Evolutionary conservation across 2,888 invertebrate genomes (phyloP).

Genomic region (Ormyrus labotus): DNA sequence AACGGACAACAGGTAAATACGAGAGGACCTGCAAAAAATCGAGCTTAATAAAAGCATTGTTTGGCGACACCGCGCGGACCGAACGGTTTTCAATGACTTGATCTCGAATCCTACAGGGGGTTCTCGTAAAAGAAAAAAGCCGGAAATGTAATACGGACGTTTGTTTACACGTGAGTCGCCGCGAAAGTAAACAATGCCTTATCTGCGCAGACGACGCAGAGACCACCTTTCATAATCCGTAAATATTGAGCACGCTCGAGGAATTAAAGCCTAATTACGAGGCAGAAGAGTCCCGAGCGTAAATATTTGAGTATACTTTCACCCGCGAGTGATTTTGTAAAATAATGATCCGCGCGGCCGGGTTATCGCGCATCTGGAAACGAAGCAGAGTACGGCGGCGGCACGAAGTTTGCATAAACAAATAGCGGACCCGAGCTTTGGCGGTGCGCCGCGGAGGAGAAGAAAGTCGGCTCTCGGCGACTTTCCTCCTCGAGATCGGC

Average conservation of each 20-base stretch:
- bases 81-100: not conserved
- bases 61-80: not conserved
- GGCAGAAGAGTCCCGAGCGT: no score
- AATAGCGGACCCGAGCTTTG: not conserved
- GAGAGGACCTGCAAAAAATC: not conserved
- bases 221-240: no score
- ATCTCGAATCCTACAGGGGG: no score
- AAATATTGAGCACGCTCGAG: no score
- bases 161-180: no score
- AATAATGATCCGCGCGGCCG: not conserved
- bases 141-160: no score
- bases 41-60: constrained; percentile 39
- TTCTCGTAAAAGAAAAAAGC: no score
- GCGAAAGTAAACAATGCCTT: no score
- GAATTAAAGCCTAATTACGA: no score
- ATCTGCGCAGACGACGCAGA: no score
- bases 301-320: constrained; percentile 10
- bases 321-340: constrained; percentile 20
- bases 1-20: constrained; percentile 16
- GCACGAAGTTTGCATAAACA: not conserved
- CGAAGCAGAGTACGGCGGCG: not conserved
- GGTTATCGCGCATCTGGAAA: constrained; percentile 7
- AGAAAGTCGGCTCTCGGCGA: constrained; percentile 5
- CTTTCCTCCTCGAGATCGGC: not conserved
- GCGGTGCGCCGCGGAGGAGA: not conserved